These are phyloP conservation scores for Crepidodera aurea DNA, from an alignment of 2,888 invertebrate genomes.

Conservation along the genomic window DNA sequence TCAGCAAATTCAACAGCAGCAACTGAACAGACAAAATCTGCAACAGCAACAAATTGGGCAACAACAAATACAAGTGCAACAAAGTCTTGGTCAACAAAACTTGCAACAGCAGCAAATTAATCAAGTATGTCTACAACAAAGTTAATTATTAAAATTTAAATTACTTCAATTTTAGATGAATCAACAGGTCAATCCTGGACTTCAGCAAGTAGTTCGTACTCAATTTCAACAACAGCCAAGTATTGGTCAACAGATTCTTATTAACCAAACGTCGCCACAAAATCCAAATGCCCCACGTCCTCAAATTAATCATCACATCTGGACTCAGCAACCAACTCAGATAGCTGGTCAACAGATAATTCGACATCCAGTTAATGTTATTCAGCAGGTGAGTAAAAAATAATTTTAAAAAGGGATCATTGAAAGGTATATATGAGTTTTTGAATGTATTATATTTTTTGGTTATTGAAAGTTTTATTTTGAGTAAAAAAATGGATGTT, in stretches of 20 bases:
- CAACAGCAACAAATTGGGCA: slow-evolving; percentile 62
- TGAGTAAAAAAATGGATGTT: too few species aligned
- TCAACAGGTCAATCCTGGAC: slow-evolving; percentile 23
- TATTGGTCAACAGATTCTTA: slow-evolving; percentile 38
- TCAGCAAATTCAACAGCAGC: slow-evolving; percentile 42
- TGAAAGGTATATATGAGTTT: not conserved
- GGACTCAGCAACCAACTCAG: slow-evolving; percentile 49
- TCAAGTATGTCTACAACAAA: slow-evolving; percentile 31
- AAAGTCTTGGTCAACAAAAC: slow-evolving; percentile 38
- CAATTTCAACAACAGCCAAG: slow-evolving; percentile 46
- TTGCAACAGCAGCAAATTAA: slow-evolving; percentile 44
- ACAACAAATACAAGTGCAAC: slow-evolving; percentile 38
- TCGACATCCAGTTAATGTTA: slow-evolving; percentile 63
- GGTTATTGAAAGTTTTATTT: too few species aligned
- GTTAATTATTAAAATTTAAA: not conserved
- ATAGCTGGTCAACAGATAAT: slow-evolving; percentile 51
- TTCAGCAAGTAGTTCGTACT: slow-evolving; percentile 47
- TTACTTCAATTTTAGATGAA: slow-evolving; percentile 14
- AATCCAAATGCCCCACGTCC: slow-evolving; percentile 47
- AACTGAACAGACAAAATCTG: slow-evolving; percentile 54
- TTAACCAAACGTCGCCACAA: slow-evolving; percentile 52
- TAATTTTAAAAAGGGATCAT: too few species aligned
- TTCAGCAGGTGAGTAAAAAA: slow-evolving; percentile 56
- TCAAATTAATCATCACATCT: slow-evolving; percentile 47
- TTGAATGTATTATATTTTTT: too few species aligned